Conservation (phyloP, 2,888 invertebrate genomes). For the Lochmaea crataegi region DNA sequence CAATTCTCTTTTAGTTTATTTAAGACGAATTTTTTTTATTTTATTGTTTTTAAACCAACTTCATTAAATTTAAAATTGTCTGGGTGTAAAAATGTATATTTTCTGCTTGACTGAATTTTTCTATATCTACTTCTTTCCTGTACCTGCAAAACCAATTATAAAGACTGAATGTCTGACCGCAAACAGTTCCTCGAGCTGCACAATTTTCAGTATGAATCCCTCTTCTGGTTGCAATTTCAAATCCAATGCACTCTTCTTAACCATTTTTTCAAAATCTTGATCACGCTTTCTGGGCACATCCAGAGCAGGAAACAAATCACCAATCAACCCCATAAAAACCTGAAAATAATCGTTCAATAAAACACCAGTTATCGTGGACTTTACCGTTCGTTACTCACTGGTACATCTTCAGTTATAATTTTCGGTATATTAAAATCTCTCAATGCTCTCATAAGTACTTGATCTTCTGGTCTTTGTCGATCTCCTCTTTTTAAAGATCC, state of each 20-base stretch:
- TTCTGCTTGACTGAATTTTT: too few species aligned
- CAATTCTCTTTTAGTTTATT: too few species aligned
- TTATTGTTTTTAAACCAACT: too few species aligned
- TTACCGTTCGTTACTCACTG: slow-evolving; percentile 62
- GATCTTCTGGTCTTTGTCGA: slow-evolving; percentile 85
- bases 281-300: slow-evolving; percentile 92
- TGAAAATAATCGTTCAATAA: slow-evolving; percentile 15
- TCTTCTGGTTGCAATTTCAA: slow-evolving; percentile 91
- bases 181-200: slow-evolving; percentile 92
- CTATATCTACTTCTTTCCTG: too few species aligned
- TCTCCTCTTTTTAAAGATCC: slow-evolving; percentile 88
- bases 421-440: slow-evolving; percentile 96
- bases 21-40: too few species aligned
- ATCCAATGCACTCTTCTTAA: slow-evolving; percentile 82
- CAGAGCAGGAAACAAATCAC: slow-evolving; percentile 91
- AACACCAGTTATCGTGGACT: neutral
- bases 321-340: slow-evolving; percentile 92
- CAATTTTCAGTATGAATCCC: slow-evolving; percentile 87
- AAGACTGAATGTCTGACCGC: slow-evolving; percentile 92
- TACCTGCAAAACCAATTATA: slow-evolving; percentile 82
- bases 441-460: slow-evolving; percentile 92
- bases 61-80: too few species aligned
- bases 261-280: slow-evolving; percentile 83
- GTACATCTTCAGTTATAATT: slow-evolving; percentile 91
- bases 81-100: too few species aligned